Percentiles rank a stretch among this genome's conserved stretches.
These are phyloP conservation scores for Dipus sagitta DNA, from an alignment of 2,797 vertebrate genomes.

Conservation along the genomic window DNA sequence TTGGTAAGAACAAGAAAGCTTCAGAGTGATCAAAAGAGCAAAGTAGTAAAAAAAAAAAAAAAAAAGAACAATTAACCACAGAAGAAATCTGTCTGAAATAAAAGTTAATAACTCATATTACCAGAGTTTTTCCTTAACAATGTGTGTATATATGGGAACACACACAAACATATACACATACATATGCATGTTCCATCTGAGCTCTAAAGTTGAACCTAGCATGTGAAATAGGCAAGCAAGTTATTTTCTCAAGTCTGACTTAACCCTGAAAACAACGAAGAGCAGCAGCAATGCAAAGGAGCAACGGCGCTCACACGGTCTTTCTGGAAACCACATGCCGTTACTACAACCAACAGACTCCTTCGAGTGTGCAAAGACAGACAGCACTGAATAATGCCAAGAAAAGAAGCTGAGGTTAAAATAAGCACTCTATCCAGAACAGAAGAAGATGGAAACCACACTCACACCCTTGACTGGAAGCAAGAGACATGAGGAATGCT, in stretches of 20 bases:
- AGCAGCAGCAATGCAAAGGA: not conserved
- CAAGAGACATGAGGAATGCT: not conserved
- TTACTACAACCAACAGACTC: not conserved
- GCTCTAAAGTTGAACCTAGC: constrained; percentile 25
- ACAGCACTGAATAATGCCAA: not conserved
- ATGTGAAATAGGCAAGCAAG: not conserved
- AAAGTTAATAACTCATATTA: constrained; percentile 53
- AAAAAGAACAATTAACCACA: constrained; percentile 18
- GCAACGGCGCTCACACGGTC: not conserved
- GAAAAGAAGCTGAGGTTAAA: not conserved
- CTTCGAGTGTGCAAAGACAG: not conserved
- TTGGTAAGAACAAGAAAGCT: constrained; percentile 60
- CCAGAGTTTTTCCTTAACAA: constrained; percentile 37
- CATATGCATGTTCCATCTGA: not conserved
- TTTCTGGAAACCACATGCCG: constrained; percentile 1
- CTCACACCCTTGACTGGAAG: not conserved
- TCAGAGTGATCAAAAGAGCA: constrained; percentile 47
- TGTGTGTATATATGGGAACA: not conserved
- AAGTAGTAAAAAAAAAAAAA: constrained; percentile 29
- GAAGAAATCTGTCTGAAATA: constrained; percentile 44
- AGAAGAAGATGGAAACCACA: not conserved
- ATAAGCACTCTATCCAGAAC: not conserved
- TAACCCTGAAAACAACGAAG: not conserved
- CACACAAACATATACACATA: not conserved
- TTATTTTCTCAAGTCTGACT: constrained; percentile 1